A percentile compares a stretch with the other conserved stretches of the same genome.
phyloP scores from a whole-genome alignment of 2,797 vertebrate genomes.

The Coccyzus lansbergi region DNA sequence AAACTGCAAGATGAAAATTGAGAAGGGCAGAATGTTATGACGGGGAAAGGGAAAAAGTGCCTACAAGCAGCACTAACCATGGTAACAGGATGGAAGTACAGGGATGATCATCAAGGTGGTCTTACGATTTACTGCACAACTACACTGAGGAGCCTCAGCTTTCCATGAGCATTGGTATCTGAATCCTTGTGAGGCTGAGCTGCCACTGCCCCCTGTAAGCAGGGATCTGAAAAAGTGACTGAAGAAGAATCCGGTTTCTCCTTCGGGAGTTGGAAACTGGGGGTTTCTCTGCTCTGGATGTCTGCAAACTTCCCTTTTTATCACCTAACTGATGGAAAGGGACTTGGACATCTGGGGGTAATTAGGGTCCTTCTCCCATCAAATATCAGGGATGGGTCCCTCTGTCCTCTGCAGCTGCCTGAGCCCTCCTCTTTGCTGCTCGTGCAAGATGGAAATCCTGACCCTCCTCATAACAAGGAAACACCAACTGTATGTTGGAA shows the following conservation, averaged over 20 bases:
- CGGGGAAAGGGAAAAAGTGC: neutral
- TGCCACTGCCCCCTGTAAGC: neutral
- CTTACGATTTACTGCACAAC: accelerated
- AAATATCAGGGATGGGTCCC: neutral
- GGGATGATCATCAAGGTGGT: neutral
- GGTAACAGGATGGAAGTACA: neutral
- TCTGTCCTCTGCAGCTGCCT: neutral
- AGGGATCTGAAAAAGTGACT: neutral
- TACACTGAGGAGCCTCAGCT: neutral
- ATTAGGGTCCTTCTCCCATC: neutral
- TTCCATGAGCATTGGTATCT: neutral
- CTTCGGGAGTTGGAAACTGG: neutral
- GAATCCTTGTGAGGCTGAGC: neutral
- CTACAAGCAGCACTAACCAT: neutral
- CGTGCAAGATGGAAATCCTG: neutral
- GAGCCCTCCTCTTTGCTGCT: neutral
- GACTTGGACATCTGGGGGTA: neutral
- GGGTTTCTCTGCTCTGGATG: neutral
- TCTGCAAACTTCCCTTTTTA: neutral
- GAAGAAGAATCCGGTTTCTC: neutral
- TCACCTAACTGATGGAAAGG: neutral
- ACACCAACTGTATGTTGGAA: no score
- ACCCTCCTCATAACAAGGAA: neutral
- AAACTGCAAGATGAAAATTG: neutral
- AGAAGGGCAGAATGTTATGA: neutral